Evolutionary conservation across 2,113 vertebrate genomes (phyloP).

Genomic region (Apaloderma vittatum): DNA sequence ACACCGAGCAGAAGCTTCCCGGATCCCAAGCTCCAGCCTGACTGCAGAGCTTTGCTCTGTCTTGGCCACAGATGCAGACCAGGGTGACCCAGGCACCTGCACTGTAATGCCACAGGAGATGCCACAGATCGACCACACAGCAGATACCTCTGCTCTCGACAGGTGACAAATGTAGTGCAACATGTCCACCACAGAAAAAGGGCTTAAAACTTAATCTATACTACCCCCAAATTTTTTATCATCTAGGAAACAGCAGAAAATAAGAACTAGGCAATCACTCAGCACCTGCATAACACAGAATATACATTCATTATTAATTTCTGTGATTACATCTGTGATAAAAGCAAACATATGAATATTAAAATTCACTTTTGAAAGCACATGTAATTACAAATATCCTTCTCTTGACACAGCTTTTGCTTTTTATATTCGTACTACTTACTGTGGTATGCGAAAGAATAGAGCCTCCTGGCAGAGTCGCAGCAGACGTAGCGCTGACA

Average conservation of each 20-base stretch:
- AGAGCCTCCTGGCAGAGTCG: slow-evolving; percentile 76
- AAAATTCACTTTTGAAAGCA: not conserved
- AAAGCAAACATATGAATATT: not conserved
- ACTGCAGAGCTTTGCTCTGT: not conserved
- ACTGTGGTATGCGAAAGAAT: slow-evolving; percentile 69
- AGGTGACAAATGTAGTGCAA: not conserved
- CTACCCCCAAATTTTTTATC: not conserved
- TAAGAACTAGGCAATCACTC: not conserved
- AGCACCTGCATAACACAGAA: not conserved
- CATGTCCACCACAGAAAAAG: not conserved
- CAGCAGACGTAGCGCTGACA: slow-evolving; percentile 5
- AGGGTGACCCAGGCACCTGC: not conserved
- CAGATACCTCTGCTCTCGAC: not conserved
- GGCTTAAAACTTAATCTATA: not conserved
- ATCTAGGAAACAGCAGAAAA: not conserved
- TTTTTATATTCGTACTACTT: not conserved
- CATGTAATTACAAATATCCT: not conserved
- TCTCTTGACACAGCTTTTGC: not conserved
- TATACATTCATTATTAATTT: not conserved
- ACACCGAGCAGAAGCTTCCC: not conserved
- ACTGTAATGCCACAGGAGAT: not conserved
- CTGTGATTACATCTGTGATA: not conserved
- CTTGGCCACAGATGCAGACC: not conserved
- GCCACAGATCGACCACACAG: not conserved
- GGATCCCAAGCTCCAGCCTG: not conserved